Evolutionary conservation across 2,113 vertebrate genomes (phyloP), one percentile per base, ranked within the genome.

Genomic region (Cavia aperea): DNA sequence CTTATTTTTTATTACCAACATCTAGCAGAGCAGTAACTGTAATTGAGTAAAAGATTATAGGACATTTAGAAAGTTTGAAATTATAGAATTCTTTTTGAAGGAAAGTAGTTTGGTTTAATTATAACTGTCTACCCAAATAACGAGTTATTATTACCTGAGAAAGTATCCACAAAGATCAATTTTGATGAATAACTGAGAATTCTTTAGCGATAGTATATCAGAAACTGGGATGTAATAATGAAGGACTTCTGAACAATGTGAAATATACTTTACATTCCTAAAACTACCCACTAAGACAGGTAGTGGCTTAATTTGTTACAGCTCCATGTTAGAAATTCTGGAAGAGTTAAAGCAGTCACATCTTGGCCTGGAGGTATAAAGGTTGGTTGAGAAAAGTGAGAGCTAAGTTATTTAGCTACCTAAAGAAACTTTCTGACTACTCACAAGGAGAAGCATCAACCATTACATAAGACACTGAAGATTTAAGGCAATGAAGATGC

Each of bases 71-170:
- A 94, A 79, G 75, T 95, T 93, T 93, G 68, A 77, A 51, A 81
- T 90, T 75, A 81, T n/a, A 78, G 46, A 89, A 89, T 81, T 92
- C 33, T 94, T 92, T 92, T 60, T 73, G 92, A 94, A 92, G 70
- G 86, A 91, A 60, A 85, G 58, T 15, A 86, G 8, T 75, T 70
- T 94, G 46, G 78, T 92, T 92, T 43, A 81, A 72, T 58, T 85
- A 58, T 33, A 89, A 39, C 66, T 86, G 75, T 31, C 72, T 85
- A 58, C 39, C n/a, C 68, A 88, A 82, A 89, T 89, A 36, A 51
- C 56, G 82, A 83, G 51, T 63, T 92, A 82, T 75, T 66, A 87
- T 95, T 66, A 93, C 75, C 87, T 78, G 36, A 24, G 65, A 39
- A 77, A 33, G 26, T 81, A 56, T 93, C 82, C 77, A 31, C 56